Base-by-base conservation (phyloP, 2,113 vertebrate species). In the Phylloscopus trochilus region DNA sequence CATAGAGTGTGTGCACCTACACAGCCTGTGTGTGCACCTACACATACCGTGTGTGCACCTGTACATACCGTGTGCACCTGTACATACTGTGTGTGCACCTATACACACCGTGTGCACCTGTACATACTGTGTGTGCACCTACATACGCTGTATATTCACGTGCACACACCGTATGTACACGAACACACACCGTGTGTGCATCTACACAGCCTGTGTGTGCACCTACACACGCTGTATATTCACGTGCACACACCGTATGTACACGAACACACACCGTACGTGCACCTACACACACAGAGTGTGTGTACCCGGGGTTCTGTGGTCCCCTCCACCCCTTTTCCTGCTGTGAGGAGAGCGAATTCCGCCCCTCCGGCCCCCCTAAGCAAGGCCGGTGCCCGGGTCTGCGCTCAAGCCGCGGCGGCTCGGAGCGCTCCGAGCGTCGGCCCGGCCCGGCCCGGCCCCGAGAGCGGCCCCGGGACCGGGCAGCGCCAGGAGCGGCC, bases 271-370 rank as follows among this genome's bases (percentile, higher is more conserved):
- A 33, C 14, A 4, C 13, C 10, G 33, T 35, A 5, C 11, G 4
- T 35, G 37, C 37, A 39, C 37, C 37, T 39, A 39, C 37, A 4
- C 58, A 59, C n/a, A 59, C 15, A 33, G 9, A 44, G 6, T 10
- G 46, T 52, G 47, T 22, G 24, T 1, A 26, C 17, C 1, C 7
- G 8, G 2, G 10, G 4, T 0, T 0, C 0, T 5, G 19, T 3
- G 41, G 19, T 3, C 41, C n/a, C 7, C 3, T 3, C 30, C 6
- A 1, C 10, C n/a, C 9, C 3, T 16, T 11, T 8, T 11, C 52
- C 53, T 3, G 47, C 49, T 37, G 13, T 1, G 9, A 15, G 7
- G 17, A 24, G 60, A 15, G 1, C 4, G 5, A 0, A 11, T 52
- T 28, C 39, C 9, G 0, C 7, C 27, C 2, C 27, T 41, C 33